These are phyloP conservation scores for Drosophila antonietae DNA, from an alignment of 2,888 invertebrate species.

Conservation along the genomic window DNA sequence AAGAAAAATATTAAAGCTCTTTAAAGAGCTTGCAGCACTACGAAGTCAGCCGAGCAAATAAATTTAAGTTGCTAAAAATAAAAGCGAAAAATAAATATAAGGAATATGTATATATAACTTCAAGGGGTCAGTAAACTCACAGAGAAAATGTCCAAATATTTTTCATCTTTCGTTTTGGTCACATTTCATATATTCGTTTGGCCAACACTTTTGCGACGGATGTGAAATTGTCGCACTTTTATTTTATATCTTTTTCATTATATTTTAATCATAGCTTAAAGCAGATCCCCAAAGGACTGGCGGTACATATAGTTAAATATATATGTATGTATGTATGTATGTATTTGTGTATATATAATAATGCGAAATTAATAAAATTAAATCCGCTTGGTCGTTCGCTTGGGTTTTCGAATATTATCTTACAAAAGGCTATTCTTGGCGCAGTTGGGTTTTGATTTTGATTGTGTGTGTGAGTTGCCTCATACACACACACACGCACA, in stretches of 20 bases:
- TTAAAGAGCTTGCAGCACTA: background rate
- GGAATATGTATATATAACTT: background rate
- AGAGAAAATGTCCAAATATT: background rate
- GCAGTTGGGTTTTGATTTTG: constrained; percentile 4
- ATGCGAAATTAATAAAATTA: constrained; percentile 34
- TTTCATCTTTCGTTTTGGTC: background rate
- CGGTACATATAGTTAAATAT: background rate
- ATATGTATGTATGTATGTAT: constrained; percentile 1
- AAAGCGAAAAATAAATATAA: background rate
- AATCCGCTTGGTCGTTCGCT: constrained; percentile 28
- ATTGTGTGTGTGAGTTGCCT: background rate
- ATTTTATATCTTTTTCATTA: background rate
- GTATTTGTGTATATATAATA: constrained; percentile 17
- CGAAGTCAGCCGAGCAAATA: background rate
- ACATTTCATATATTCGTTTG: background rate
- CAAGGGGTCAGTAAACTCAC: background rate
- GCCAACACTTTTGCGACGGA: background rate
- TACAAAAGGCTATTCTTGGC: constrained; percentile 30
- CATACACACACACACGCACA: background rate
- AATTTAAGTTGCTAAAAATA: background rate
- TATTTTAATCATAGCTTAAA: constrained; percentile 3
- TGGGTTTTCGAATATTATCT: constrained; percentile 8
- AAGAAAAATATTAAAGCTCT: background rate
- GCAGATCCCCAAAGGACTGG: background rate
- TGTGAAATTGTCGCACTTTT: background rate